A percentile compares a stretch with the other conserved stretches of the same genome.
phyloP scores from a whole-genome alignment of 37 sponge, comb jelly and placozoan species.

The Beroe ovata region DNA sequence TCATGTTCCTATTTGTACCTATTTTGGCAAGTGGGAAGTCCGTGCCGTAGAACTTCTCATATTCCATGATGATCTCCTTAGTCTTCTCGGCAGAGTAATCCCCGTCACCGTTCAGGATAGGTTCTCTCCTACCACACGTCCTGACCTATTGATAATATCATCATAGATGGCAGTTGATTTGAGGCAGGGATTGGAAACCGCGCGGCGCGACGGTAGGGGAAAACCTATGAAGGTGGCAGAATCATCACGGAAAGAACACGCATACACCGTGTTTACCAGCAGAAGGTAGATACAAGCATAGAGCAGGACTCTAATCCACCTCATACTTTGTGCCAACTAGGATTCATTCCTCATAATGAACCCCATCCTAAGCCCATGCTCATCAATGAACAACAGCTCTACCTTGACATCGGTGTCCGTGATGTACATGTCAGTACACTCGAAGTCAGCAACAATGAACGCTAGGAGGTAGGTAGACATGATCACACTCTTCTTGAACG shows the following conservation, averaged over 20 bases:
- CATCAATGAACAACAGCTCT: background rate
- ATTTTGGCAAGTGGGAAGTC: slow-evolving; percentile 58
- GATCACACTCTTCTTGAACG: slow-evolving; percentile 51
- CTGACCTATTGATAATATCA: no score
- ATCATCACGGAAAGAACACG: no score
- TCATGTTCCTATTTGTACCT: background rate
- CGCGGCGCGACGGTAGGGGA: no score
- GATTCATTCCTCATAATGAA: no score
- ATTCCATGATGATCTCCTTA: background rate
- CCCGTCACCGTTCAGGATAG: background rate
- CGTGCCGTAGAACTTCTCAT: slow-evolving; percentile 55
- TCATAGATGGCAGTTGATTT: no score
- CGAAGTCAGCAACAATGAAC: slow-evolving; percentile 64
- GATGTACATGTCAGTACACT: background rate
- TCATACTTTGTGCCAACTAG: no score
- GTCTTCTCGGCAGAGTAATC: slow-evolving; percentile 29
- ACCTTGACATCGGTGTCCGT: slow-evolving; percentile 26
- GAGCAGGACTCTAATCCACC: no score
- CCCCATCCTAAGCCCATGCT: no score
- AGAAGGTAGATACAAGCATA: no score
- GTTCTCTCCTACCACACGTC: slow-evolving; percentile 20
- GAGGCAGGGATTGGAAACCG: no score
- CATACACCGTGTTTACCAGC: no score
- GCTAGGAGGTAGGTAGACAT: slow-evolving; percentile 67
- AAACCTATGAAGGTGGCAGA: no score